A percentile compares a stretch with the other conserved stretches of the same genome.
Conservation (phyloP, 1,140 invertebrate genomes). For the Bilobella aurantiaca region DNA sequence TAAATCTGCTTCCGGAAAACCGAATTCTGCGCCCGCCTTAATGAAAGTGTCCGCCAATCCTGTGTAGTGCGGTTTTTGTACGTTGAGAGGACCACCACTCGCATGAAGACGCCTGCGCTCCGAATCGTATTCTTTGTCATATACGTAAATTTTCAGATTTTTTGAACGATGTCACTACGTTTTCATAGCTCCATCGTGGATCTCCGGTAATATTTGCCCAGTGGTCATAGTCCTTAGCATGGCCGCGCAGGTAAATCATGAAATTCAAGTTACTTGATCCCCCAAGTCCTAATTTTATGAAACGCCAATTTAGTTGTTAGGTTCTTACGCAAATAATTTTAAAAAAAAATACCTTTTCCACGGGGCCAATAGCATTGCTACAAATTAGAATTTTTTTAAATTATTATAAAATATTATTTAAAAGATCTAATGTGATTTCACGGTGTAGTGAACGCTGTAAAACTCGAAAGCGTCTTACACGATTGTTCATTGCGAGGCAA, state of each 20-base stretch:
- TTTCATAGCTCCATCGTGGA: slow-evolving; percentile 11
- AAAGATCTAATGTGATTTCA: not conserved
- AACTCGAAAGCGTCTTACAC: not conserved
- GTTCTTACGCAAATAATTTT: not conserved
- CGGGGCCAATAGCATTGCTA: slow-evolving; percentile 56
- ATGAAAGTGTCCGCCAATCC: slow-evolving; percentile 18
- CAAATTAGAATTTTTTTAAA: not conserved
- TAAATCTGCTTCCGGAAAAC: slow-evolving; percentile 54
- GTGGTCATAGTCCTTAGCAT: slow-evolving; percentile 6
- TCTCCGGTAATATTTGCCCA: slow-evolving; percentile 17
- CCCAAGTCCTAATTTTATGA: slow-evolving; percentile 49
- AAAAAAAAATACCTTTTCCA: slow-evolving; percentile 46
- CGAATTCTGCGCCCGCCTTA: slow-evolving; percentile 55
- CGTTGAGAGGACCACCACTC: slow-evolving; percentile 10
- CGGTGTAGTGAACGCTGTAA: too few species aligned
- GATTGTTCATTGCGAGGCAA: slow-evolving; percentile 19
- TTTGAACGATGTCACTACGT: slow-evolving; percentile 7
- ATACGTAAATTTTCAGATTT: slow-evolving; percentile 12
- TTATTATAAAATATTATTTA: not conserved
- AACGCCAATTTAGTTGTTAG: not conserved
- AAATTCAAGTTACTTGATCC: slow-evolving; percentile 49
- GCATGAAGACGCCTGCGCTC: slow-evolving; percentile 9
- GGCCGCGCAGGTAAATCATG: slow-evolving; percentile 7
- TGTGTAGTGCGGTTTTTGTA: slow-evolving; percentile 3
- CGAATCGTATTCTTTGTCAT: not conserved